A percentile compares a stretch with the other conserved stretches of the same genome.
Conservation (phyloP, 2,888 invertebrate species). For the Caradrina clavipalpis region DNA sequence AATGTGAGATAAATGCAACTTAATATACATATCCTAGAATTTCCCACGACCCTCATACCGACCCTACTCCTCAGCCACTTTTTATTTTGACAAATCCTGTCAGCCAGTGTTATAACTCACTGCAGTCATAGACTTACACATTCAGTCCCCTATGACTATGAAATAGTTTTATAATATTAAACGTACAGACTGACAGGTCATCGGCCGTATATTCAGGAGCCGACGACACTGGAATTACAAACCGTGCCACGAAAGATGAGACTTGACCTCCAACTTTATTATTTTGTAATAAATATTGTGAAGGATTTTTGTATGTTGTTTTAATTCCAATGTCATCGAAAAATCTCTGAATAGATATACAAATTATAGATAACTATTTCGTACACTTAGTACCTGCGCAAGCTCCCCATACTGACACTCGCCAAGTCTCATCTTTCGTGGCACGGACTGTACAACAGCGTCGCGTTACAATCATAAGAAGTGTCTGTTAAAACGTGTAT, state of each 20-base stretch:
- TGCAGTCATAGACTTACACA: conserved; percentile 43
- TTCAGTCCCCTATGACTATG: conserved; percentile 61
- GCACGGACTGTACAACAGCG: too few species aligned
- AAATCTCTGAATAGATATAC: too few species aligned
- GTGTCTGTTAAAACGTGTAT: background rate
- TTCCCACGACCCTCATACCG: background rate
- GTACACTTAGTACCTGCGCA: too few species aligned
- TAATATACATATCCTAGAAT: conserved; percentile 2
- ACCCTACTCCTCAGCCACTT: conserved; percentile 49
- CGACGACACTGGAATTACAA: conserved; percentile 36
- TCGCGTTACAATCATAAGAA: too few species aligned
- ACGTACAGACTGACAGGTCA: conserved; percentile 39
- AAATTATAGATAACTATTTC: too few species aligned
- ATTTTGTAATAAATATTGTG: too few species aligned
- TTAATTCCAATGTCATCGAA: too few species aligned
- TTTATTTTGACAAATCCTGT: conserved; percentile 63
- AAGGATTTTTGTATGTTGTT: too few species aligned
- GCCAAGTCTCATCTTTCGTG: too few species aligned
- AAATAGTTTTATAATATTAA: conserved; percentile 59
- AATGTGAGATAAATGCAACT: background rate
- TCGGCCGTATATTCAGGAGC: conserved; percentile 33
- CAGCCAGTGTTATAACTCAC: conserved; percentile 43
- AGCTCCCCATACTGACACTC: too few species aligned
- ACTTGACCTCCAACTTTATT: too few species aligned
- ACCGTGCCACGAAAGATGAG: too few species aligned